Evolutionary conservation across 1,140 invertebrate species (phyloP).

Genomic region (Drosophila albomicans): DNA sequence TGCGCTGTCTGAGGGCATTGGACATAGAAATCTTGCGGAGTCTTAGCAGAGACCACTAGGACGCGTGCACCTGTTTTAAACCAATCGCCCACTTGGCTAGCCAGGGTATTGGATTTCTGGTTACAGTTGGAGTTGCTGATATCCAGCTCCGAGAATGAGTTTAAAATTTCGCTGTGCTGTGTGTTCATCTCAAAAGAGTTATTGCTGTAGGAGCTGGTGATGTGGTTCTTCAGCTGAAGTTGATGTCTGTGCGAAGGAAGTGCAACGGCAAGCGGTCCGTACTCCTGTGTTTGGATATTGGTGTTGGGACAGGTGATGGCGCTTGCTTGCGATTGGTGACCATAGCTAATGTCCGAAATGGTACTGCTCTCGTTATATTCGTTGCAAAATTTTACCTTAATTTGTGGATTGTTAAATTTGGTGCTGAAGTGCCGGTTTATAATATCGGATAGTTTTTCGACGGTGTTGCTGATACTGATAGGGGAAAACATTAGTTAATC

Average conservation of each 20-base stretch:
- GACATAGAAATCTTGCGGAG: constrained; percentile 63
- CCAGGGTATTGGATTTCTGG: background rate
- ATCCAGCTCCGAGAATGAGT: constrained; percentile 35
- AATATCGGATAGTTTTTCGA: constrained; percentile 6
- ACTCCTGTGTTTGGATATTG: background rate
- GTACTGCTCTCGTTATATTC: constrained; percentile 1
- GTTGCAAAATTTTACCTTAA: constrained; percentile 35
- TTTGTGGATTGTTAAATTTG: constrained; percentile 43
- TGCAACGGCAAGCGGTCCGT: background rate
- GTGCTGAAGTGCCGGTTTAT: background rate
- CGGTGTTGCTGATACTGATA: constrained; percentile 26
- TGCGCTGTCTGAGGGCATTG: constrained; percentile 23
- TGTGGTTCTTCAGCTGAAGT: background rate
- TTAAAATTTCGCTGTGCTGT: constrained; percentile 12
- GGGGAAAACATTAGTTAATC: background rate
- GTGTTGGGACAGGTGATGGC: background rate
- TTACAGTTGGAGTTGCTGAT: constrained; percentile 11
- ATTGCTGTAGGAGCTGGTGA: background rate
- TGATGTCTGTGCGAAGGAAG: background rate
- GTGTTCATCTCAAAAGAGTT: background rate
- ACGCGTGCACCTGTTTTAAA: constrained; percentile 48
- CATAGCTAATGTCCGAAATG: background rate
- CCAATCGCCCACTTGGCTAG: constrained; percentile 28
- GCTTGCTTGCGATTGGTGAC: background rate
- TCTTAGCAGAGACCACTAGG: constrained; percentile 34